Evolutionary conservation across 2,797 vertebrate genomes (phyloP).

Genomic region (Coracias cyanogaster): DNA sequence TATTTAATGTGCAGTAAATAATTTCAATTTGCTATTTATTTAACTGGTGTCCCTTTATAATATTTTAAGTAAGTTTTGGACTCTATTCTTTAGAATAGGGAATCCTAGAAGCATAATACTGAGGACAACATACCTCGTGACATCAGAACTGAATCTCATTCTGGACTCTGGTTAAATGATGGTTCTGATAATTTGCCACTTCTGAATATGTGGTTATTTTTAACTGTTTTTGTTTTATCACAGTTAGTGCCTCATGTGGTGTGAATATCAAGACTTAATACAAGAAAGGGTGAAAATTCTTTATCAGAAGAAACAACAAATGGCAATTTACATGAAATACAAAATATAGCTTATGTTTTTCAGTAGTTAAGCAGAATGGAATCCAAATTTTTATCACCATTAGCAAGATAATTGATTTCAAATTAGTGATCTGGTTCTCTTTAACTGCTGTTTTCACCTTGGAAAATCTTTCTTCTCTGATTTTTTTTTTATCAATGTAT

Average conservation of each 20-base stretch:
- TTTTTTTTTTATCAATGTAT: not conserved
- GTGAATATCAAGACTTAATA: not conserved
- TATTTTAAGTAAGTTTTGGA: not conserved
- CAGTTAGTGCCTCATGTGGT: not conserved
- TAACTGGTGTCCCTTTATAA: rapidly evolving
- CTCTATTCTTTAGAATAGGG: not conserved
- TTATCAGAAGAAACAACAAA: not conserved
- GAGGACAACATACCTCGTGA: too few relatives aligned
- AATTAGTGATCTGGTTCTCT: not conserved
- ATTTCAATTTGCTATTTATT: not conserved
- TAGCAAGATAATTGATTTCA: not conserved
- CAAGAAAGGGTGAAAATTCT: not conserved
- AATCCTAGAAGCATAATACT: not conserved
- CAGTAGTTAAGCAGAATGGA: not conserved
- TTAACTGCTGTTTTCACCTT: not conserved
- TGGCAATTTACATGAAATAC: not conserved
- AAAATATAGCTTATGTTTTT: not conserved
- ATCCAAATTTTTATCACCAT: too few relatives aligned
- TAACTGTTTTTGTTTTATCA: not conserved
- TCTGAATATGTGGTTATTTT: not conserved
- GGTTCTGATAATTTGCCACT: not conserved
- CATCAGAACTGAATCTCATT: not conserved
- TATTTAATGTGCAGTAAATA: not conserved
- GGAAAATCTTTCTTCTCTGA: not conserved
- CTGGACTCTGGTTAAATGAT: not conserved